A percentile compares a stretch with the other conserved stretches of the same genome.
Conservation (phyloP, 2,888 invertebrate species). For the Globia sparganii region DNA sequence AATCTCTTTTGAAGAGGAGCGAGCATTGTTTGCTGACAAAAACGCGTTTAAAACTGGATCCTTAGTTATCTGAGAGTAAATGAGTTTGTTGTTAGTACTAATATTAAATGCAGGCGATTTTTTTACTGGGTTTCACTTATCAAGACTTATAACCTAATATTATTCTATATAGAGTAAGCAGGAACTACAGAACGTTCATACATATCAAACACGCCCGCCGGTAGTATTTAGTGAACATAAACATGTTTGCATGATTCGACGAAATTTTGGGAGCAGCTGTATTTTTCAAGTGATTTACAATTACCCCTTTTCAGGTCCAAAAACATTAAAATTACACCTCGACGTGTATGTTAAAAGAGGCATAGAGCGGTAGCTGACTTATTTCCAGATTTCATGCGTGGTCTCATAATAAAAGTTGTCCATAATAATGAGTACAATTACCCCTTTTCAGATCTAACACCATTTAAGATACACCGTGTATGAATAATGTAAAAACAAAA, state of each 20-base stretch:
- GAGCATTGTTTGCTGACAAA: conserved; percentile 73
- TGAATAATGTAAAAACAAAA: not conserved
- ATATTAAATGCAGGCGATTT: conserved; percentile 67
- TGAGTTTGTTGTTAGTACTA: conserved; percentile 72
- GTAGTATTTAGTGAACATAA: not conserved
- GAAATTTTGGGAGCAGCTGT: not conserved
- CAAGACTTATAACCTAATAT: not conserved
- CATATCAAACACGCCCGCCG: not conserved
- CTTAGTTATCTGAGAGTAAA: conserved; percentile 69
- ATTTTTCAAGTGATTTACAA: not conserved
- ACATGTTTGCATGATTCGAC: not conserved
- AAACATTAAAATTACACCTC: not conserved
- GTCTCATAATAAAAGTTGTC: not conserved
- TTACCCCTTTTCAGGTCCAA: not conserved
- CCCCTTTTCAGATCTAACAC: not conserved
- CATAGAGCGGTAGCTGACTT: no score
- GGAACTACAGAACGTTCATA: not conserved
- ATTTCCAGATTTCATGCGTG: not conserved
- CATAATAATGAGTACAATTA: not conserved
- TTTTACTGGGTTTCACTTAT: conserved; percentile 64
- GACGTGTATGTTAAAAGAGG: not conserved
- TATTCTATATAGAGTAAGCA: not conserved
- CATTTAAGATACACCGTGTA: not conserved
- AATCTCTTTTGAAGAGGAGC: conserved; percentile 64
- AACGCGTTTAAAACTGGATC: conserved; percentile 69